These are phyloP conservation scores for Scaptomyza pallida DNA, from an alignment of 1,140 invertebrate genomes.

Conservation along the genomic window DNA sequence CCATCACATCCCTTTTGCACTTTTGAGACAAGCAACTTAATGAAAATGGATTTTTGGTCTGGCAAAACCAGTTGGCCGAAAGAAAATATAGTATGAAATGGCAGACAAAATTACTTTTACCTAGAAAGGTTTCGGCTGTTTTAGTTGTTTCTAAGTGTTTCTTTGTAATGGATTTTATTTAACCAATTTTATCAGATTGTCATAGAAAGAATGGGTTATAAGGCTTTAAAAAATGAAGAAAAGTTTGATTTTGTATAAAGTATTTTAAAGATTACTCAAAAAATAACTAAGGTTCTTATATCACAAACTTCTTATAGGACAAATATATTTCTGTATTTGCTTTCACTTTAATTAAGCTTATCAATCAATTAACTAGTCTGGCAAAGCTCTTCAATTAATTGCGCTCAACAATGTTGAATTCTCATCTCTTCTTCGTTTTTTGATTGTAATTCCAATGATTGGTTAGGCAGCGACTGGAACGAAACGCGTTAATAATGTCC, in stretches of 20 bases:
- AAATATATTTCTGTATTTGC: background rate
- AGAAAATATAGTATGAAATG: background rate
- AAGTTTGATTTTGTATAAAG: too few relatives aligned
- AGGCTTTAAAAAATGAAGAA: too few relatives aligned
- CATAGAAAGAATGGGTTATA: background rate
- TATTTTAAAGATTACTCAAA: too few relatives aligned
- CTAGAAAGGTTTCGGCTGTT: background rate
- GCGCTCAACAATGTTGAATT: conserved; percentile 2
- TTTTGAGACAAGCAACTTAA: conserved; percentile 39
- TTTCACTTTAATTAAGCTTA: conserved; percentile 2
- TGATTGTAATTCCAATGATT: conserved; percentile 40
- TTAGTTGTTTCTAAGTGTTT: too few relatives aligned
- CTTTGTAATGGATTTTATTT: too few relatives aligned
- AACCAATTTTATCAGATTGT: background rate
- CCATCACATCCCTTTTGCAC: background rate
- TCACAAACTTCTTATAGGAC: too few relatives aligned
- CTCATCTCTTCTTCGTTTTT: background rate
- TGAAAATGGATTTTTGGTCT: conserved; percentile 70
- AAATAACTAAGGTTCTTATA: too few relatives aligned
- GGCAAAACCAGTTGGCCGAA: conserved; percentile 4
- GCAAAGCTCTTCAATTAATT: conserved; percentile 3
- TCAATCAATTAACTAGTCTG: conserved; percentile 9
- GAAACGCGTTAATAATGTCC: conserved; percentile 62
- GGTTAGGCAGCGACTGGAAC: conserved; percentile 20
- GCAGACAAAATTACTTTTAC: conserved; percentile 1